Evolutionary conservation across 2,888 invertebrate species (phyloP), one percentile per base, ranked within the genome.

Genomic region (Coecobrya sp.): DNA sequence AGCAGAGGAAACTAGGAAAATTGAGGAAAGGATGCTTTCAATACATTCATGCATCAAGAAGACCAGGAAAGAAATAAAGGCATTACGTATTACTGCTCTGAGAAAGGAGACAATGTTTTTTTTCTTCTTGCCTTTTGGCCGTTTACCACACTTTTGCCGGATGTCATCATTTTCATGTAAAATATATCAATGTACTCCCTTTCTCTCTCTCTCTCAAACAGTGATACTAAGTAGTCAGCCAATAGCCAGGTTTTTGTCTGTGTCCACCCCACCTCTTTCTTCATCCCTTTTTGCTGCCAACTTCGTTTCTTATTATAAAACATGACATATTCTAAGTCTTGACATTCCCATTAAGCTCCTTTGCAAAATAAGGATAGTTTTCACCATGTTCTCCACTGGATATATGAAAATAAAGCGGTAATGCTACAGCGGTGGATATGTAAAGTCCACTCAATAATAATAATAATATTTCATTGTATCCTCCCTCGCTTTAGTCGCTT

Each of bases 61-160:
- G 73, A n/a, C n/a, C n/a, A n/a, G n/a, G 42, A 90, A 82, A 89
- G 62, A 92, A 92, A 91, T 90, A 16, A 27, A 36, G n/a, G 73
- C 22, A 73, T 36, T 16, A 42, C 11, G 10, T 25, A 27, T 10
- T 73, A 42, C 73, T 36, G n/a, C 42, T n/a, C 91, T 55, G 90
- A 92, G 73, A 73, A 45, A 73, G 45, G 85, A 93, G 88, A 93
- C 93, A 93, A 92, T 93, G 93, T 93, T 92, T 73, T 73, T 92
- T 73, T 16, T 30, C 93, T 88, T 85, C 79, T 85, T 93, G 42
- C 73, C 89, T 84, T 59, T 89, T 73, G 87, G 87, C 92, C 93
- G 93, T 93, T 94, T 94, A 93, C 94, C 94, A 92, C 93, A 93
- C 91, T 93, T 93, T 94, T 91, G 86, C 94, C 93, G 94, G 94